Percentiles rank a stretch among this genome's conserved stretches.
phyloP scores from a whole-genome alignment of 2,797 vertebrate species.

The Melanotaenia maccullochi region DNA sequence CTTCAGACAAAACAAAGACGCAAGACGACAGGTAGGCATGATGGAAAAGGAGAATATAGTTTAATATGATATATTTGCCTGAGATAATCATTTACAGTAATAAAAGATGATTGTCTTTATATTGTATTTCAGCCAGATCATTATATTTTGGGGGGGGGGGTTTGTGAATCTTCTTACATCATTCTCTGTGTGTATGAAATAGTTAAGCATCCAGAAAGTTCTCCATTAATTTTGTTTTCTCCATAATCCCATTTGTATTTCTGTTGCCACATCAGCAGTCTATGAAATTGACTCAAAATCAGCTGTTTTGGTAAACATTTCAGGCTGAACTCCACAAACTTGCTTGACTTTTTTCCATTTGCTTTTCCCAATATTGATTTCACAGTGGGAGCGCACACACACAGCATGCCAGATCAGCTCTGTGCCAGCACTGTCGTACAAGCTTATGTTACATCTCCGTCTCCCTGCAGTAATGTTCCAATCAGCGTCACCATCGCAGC shows the following conservation, averaged over 20 bases:
- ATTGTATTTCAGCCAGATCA: not conserved
- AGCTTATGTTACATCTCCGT: constrained; percentile 52
- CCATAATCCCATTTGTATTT: constrained; percentile 52
- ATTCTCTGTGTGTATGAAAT: constrained; percentile 13
- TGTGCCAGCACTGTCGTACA: constrained; percentile 32
- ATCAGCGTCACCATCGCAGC: constrained; percentile 49
- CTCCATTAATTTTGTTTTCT: constrained; percentile 46
- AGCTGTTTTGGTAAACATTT: constrained; percentile 29
- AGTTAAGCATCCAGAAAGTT: constrained; percentile 11
- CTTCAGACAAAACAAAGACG: constrained; percentile 78
- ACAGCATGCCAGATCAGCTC: constrained; percentile 37
- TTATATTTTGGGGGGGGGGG: not conserved
- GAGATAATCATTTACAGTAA: not conserved
- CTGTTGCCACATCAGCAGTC: constrained; percentile 62
- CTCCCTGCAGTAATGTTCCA: constrained; percentile 40
- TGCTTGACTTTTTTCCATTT: constrained; percentile 51
- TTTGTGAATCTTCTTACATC: not conserved
- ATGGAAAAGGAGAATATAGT: not conserved
- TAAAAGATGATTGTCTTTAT: not conserved
- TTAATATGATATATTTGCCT: not conserved
- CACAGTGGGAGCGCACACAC: constrained; percentile 19
- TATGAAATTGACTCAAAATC: constrained; percentile 76
- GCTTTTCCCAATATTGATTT: constrained; percentile 54
- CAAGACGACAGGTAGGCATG: constrained; percentile 74
- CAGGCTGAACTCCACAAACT: constrained; percentile 43